phyloP scores from a whole-genome alignment of 2,113 vertebrate species.

The Mastomys coucha region DNA sequence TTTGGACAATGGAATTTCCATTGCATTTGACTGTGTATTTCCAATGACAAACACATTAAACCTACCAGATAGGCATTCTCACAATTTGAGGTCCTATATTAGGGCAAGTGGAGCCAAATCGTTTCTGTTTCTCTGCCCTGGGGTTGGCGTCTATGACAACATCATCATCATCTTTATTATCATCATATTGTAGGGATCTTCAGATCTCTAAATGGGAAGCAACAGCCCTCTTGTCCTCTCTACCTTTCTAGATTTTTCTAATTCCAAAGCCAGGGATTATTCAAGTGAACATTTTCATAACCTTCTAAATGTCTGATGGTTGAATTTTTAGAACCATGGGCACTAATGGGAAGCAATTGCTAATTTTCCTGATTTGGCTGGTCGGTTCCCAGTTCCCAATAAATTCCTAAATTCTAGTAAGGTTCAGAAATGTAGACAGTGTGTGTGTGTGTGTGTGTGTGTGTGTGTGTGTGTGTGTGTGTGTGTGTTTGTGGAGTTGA shows the following conservation, averaged over 20 bases:
- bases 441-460: no score
- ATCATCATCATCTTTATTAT: no score
- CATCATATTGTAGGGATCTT: not conserved
- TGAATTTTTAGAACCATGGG: not conserved
- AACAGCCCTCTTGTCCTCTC: not conserved
- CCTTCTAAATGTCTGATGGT: slow-evolving; percentile 9
- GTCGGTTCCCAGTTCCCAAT: not conserved
- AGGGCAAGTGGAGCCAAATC: not conserved
- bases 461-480: no score
- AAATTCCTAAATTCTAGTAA: slow-evolving; percentile 27
- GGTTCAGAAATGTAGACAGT: not conserved
- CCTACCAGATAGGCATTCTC: not conserved
- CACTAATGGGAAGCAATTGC: not conserved
- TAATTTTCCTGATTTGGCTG: not conserved
- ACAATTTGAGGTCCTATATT: rapidly evolving
- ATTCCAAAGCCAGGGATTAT: slow-evolving; percentile 35
- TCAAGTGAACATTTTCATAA: not conserved
- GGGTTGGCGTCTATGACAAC: rapidly evolving
- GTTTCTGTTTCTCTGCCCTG: not conserved
- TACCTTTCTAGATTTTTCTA: not conserved
- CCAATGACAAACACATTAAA: not conserved
- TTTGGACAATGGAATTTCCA: not conserved
- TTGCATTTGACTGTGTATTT: not conserved
- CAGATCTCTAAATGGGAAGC: not conserved
- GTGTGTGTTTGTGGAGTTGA: no score